Evolutionary conservation across 30 jellyfish, hydroid and myxozoan species (phyloP).

Genomic region (Morbakka virulenta): DNA sequence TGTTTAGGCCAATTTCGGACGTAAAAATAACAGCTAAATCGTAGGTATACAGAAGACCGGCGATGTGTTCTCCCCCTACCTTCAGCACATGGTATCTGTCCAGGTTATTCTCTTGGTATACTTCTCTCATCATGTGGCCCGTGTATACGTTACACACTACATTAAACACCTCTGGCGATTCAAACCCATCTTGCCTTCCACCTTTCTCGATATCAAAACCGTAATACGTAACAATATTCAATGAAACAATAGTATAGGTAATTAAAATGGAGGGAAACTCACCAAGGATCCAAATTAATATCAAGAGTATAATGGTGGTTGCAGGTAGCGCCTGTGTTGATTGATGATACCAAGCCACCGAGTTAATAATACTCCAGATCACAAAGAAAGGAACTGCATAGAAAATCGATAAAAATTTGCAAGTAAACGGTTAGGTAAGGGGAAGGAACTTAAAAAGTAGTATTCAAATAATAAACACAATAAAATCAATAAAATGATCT

Average conservation of each 20-base stretch:
- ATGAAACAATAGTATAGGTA: neutral
- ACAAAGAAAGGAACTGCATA: conserved; percentile 81
- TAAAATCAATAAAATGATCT: neutral
- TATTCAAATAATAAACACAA: neutral
- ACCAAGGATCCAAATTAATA: conserved; percentile 87
- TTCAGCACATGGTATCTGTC: too few species aligned
- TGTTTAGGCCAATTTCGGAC: too few species aligned
- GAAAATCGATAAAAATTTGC: neutral
- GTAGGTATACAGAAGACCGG: too few species aligned
- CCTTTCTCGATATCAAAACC: too few species aligned
- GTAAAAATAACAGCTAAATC: too few species aligned
- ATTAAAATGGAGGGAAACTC: neutral
- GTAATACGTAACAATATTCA: too few species aligned
- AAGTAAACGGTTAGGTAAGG: neutral
- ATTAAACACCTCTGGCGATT: too few species aligned
- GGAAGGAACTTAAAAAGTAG: neutral
- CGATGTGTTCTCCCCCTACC: too few species aligned
- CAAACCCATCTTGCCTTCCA: too few species aligned
- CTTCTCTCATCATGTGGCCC: too few species aligned
- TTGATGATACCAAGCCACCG: conserved; percentile 92
- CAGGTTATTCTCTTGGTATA: too few species aligned
- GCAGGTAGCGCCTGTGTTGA: conserved; percentile 95
- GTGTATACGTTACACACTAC: too few species aligned
- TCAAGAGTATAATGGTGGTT: conserved; percentile 78
- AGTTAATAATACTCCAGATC: conserved; percentile 80